Base-by-base conservation (phyloP, 2,888 invertebrate genomes). In the Carcina quercana region DNA sequence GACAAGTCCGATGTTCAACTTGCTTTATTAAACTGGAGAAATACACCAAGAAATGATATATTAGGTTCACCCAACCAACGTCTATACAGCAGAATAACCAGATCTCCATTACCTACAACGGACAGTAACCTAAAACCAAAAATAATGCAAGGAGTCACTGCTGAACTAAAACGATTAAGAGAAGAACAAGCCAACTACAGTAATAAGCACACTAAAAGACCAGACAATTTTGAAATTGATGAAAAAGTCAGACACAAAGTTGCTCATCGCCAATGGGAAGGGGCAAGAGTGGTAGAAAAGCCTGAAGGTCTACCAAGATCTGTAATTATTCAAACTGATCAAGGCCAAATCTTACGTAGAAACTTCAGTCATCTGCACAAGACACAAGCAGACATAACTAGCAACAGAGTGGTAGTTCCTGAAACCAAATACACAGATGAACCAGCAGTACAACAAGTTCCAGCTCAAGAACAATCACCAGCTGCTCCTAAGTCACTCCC, bases 31-130 rank as follows among this genome's bases (percentile, higher is more conserved):
- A 26, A 34, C 11, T 30, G 12, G 11, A 27, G 44, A 8, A 35
- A 37, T 21, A 40, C 42, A 1, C 39, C 42, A 8, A 25, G 39
- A 7, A n/a, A n/a, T n/a, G 37, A 40, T 5, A 30, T 35, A 15
- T 35, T 42, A 19, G 30, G 35, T 28, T 45, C 42, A 27, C 39
- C 45, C 19, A 36, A 42, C 12, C 38, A 42, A 17, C 20, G 40
- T 2, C 6, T 45, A 11, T 39, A 39, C 36, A 25, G 40, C 12
- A 34, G 40, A n/a, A 28, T 34, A 10, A 24, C 42, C n/a, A 21
- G 26, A 8, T 38, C 28, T 27, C 13, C 26, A n/a, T 27, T 37
- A 20, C 38, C 38, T n/a, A n/a, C n/a, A n/a, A n/a, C n/a, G n/a
- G n/a, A n/a, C n/a, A n/a, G n/a, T n/a, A n/a, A n/a, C n/a, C n/a